Conservation (phyloP, 2,113 vertebrate species). For the Corvus cornix region DNA sequence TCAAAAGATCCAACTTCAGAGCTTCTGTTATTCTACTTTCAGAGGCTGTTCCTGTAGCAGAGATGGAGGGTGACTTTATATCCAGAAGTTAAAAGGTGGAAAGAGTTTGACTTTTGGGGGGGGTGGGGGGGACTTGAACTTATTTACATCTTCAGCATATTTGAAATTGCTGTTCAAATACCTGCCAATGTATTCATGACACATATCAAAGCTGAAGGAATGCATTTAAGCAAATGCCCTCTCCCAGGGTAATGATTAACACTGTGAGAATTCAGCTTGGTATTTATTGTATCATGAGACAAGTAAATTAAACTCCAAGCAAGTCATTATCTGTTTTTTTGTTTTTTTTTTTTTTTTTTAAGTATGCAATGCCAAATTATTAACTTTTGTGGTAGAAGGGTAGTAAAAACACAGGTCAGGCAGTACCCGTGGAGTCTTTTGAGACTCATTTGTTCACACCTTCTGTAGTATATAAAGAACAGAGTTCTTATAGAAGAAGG, state of each 20-base stretch:
- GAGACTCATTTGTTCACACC: neutral
- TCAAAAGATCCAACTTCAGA: neutral
- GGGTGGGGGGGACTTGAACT: neutral
- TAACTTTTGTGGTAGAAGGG: slow-evolving; percentile 3
- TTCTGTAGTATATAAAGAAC: neutral
- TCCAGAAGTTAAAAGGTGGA: neutral
- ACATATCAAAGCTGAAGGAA: neutral
- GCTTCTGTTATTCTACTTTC: neutral
- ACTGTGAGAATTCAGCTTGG: neutral
- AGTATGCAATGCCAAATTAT: neutral
- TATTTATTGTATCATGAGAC: slow-evolving; percentile 11
- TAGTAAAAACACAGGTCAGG: neutral
- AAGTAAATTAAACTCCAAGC: slow-evolving; percentile 25
- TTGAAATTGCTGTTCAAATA: neutral
- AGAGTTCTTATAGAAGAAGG: neutral
- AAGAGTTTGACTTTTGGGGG: neutral
- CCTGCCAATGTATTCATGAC: neutral
- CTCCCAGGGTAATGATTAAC: slow-evolving; percentile 27
- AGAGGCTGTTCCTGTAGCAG: neutral
- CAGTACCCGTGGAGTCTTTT: neutral
- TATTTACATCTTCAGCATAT: neutral
- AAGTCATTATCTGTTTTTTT: neutral
- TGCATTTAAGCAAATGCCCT: neutral
- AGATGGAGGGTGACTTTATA: neutral
- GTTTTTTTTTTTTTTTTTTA: neutral